Conservation (phyloP, 2,888 invertebrate genomes). For the Euplagia quadripunctaria region DNA sequence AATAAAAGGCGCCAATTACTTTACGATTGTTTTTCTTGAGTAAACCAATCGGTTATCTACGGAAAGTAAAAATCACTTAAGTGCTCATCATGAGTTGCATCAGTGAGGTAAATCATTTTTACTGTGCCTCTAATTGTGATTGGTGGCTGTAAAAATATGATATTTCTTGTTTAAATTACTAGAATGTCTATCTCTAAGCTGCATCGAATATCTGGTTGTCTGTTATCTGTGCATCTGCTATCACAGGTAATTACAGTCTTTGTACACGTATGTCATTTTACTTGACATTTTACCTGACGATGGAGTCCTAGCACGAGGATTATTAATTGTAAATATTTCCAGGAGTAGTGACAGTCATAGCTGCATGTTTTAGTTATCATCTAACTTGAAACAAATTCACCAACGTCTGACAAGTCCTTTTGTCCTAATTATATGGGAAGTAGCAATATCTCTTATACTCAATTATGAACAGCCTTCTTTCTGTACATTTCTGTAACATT, state of each 20-base stretch:
- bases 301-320: background rate
- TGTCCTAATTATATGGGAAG: too few species aligned
- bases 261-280: background rate
- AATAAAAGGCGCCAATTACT: constrained; percentile 76
- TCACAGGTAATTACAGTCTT: background rate
- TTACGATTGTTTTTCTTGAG: constrained; percentile 65
- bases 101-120: background rate
- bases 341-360: background rate
- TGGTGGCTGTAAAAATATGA: background rate
- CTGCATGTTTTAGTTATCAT: too few species aligned
- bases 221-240: background rate
- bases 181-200: background rate
- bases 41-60: constrained; percentile 54
- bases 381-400: too few species aligned
- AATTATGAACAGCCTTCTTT: too few species aligned
- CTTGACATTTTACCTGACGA: background rate
- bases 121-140: background rate
- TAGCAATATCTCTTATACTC: too few species aligned
- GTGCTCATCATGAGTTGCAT: constrained; percentile 1
- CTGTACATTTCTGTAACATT: too few species aligned
- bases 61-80: constrained; percentile 12
- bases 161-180: background rate
- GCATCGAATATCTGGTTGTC: background rate
- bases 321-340: background rate
- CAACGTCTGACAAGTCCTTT: too few species aligned